A percentile compares a stretch with the other conserved stretches of the same genome.
These are phyloP conservation scores for Sinocyclocheilus maitianheensis DNA, from an alignment of 2,113 vertebrate species.

Conservation along the genomic window DNA sequence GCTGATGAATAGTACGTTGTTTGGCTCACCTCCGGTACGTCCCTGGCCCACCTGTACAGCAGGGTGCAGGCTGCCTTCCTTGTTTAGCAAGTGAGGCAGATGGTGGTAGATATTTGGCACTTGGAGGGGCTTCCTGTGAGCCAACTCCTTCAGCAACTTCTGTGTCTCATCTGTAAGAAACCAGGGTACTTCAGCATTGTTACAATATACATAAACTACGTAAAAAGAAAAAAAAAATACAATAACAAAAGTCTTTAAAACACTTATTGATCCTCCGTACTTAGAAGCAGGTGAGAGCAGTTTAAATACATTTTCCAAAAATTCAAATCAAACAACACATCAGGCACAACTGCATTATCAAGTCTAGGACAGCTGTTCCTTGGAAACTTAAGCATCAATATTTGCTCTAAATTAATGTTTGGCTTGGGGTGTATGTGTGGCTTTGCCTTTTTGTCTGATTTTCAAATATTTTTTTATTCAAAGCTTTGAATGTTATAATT, in stretches of 20 bases:
- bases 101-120: constrained; percentile 99
- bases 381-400: neutral
- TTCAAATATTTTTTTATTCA: neutral
- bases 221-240: too few relatives aligned
- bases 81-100: constrained; percentile 96
- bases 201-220: neutral
- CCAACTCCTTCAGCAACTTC: constrained; percentile 92
- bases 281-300: neutral
- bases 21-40: constrained; percentile 88
- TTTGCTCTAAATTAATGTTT: neutral
- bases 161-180: constrained; percentile 86
- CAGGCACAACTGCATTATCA: neutral
- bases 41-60: constrained; percentile 91
- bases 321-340: neutral
- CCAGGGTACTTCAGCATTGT: neutral
- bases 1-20: neutral
- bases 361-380: neutral
- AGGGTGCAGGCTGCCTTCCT: constrained; percentile 94
- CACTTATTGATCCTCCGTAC: neutral
- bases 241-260: too few relatives aligned
- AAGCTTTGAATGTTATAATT: neutral
- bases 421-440: neutral
- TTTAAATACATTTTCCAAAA: neutral
- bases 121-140: constrained; percentile 90
- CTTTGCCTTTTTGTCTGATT: neutral